Evolutionary conservation across 2,888 invertebrate species (phyloP), one percentile per base, ranked within the genome.

Genomic region (Tetranychus piercei): DNA sequence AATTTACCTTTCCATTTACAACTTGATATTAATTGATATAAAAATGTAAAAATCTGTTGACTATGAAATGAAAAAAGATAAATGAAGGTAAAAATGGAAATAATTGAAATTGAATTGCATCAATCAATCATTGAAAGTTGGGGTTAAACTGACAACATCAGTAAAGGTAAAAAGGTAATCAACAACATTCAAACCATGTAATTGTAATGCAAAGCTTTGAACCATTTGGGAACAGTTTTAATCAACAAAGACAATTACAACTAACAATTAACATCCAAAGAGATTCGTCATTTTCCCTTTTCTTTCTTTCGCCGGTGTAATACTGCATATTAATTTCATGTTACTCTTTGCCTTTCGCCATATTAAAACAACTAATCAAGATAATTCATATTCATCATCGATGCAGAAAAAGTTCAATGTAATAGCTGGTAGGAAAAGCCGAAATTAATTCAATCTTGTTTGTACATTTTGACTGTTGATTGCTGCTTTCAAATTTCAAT

Each of bases 221-320:
- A 34, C 34, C 34, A 34, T 34, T 34, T 55, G 15, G 55, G 15
- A 55, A 55, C 55, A 55, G 55, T 55, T 55, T 55, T 55, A 55
- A 55, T 55, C 55, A 55, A 55, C 55, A 55, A 55, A 55, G 55
- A 55, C 55, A 55, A 55, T 55, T 55, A 55, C 55, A 55, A 55
- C 55, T 15, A 15, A 0, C 55, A 55, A 55, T 15, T 55, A 15
- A 55, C 15, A 55, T 55, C 34, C 34, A 34, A 34, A 34, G 34
- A 34, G 34, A 34, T 34, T 34, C 34, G 34, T 34, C 34, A 34
- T 34, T 34, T 34, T 34, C 34, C 34, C 34, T 34, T 34, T 3
- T 34, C 34, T 34, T 4, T 34, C 34, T 34, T 5, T 34, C 3
- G 3, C 34, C 5, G 34, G 34, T 34, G 4, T 34, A 34, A 34